Conservation (phyloP, 2,113 vertebrate species). For the Bothrops jararaca region DNA sequence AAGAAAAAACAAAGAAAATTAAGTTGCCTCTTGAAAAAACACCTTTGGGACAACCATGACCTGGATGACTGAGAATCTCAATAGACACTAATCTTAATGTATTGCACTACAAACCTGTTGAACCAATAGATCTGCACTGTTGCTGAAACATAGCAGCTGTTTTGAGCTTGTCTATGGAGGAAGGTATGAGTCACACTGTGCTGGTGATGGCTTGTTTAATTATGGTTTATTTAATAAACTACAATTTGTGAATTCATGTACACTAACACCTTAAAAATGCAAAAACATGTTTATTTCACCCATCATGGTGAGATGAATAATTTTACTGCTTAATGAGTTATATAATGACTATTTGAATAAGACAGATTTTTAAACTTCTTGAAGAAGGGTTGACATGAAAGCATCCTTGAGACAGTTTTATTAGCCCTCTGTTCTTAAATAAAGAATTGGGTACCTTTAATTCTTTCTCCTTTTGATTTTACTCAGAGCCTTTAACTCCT, state of each 20-base stretch:
- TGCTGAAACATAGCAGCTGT: not conserved
- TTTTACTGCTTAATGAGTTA: not conserved
- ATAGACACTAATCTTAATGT: not conserved
- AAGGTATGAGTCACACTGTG: not conserved
- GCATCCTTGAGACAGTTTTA: not conserved
- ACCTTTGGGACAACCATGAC: too few species aligned
- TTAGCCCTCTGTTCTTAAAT: not conserved
- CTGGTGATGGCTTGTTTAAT: not conserved
- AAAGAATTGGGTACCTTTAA: not conserved
- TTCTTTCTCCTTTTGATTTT: not conserved
- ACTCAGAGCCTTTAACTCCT: not conserved
- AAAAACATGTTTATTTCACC: not conserved
- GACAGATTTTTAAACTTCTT: not conserved
- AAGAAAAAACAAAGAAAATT: too few species aligned
- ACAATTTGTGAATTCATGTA: not conserved
- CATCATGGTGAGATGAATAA: not conserved
- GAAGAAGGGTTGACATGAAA: not conserved
- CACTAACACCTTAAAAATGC: not conserved
- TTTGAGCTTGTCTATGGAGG: not conserved
- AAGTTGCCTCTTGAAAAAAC: too few species aligned
- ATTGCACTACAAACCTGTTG: not conserved
- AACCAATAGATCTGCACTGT: not conserved
- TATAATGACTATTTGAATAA: not conserved
- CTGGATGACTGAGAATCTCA: too few species aligned
- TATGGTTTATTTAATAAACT: not conserved